These are phyloP conservation scores for Lanistes nyassanus DNA, from an alignment of 1,140 invertebrate genomes.

Conservation along the genomic window DNA sequence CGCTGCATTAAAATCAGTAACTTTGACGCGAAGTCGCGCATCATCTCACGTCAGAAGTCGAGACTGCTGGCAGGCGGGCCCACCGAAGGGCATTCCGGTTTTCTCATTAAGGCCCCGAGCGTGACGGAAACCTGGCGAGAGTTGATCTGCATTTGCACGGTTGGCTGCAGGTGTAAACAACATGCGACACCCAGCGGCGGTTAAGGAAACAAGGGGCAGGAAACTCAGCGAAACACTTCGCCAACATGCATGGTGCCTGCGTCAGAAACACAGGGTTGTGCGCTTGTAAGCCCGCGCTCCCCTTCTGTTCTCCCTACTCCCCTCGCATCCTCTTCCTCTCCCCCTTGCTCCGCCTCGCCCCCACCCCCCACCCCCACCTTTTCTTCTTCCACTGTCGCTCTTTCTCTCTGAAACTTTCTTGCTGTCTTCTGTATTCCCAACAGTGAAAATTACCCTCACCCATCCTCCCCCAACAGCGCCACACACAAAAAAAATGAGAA, in stretches of 20 bases:
- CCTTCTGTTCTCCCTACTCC: not conserved
- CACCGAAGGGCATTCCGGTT: not conserved
- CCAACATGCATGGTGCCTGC: no score
- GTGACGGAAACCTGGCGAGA: not conserved
- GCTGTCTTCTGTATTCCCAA: not conserved
- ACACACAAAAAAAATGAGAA: not conserved
- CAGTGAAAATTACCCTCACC: not conserved
- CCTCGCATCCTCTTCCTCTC: not conserved
- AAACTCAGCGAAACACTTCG: not conserved
- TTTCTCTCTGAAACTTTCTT: not conserved
- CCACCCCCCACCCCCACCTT: not conserved
- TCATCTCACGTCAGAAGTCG: not conserved
- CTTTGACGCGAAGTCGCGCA: not conserved
- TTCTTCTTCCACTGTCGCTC: not conserved
- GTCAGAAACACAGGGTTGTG: no score
- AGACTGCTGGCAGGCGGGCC: not conserved
- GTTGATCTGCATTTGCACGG: constrained; percentile 3
- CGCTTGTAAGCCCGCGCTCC: no score
- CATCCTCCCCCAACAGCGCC: not conserved
- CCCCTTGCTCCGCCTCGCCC: no score
- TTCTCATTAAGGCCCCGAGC: constrained; percentile 2
- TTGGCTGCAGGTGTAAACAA: constrained; percentile 11
- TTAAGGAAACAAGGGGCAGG: not conserved
- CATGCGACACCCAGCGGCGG: constrained; percentile 5
- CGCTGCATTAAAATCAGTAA: no score